These are phyloP conservation scores for Ranitomeya variabilis DNA, from an alignment of 2,113 vertebrate genomes.

Conservation along the genomic window DNA sequence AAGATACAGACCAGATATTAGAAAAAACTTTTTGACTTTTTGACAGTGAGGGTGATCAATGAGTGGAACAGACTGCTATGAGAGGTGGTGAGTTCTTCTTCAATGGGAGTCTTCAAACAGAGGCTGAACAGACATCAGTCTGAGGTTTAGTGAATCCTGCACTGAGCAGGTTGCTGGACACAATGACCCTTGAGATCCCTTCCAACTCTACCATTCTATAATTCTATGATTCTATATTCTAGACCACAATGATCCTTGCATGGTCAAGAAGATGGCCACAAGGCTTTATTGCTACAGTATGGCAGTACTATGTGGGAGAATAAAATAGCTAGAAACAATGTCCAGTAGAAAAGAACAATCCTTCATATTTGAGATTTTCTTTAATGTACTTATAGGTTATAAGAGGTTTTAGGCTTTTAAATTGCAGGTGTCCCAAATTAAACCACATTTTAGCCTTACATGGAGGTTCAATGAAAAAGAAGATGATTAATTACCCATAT, in stretches of 20 bases:
- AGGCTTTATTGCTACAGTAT: neutral
- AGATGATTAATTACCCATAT: slow-evolving; percentile 33
- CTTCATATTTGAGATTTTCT: neutral
- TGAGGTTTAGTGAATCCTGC: too few species aligned
- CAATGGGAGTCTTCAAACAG: too few species aligned
- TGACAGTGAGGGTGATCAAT: too few species aligned
- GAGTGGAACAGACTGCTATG: too few species aligned
- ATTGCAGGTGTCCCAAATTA: neutral
- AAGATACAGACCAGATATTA: too few species aligned
- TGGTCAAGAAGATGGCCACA: neutral
- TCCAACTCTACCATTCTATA: too few species aligned
- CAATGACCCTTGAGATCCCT: too few species aligned
- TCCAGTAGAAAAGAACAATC: neutral
- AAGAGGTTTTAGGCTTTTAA: neutral
- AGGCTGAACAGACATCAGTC: too few species aligned
- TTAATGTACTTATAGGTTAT: neutral
- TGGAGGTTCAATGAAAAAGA: neutral
- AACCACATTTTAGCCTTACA: neutral
- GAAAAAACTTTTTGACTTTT: too few species aligned
- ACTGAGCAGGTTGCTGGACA: too few species aligned
- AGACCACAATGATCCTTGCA: neutral
- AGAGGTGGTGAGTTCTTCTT: too few species aligned
- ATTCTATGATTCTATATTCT: too few species aligned
- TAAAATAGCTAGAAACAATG: neutral
- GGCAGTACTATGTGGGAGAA: neutral